Base-by-base conservation (phyloP, 2,113 vertebrate genomes). In the Corydoras sp. region DNA sequence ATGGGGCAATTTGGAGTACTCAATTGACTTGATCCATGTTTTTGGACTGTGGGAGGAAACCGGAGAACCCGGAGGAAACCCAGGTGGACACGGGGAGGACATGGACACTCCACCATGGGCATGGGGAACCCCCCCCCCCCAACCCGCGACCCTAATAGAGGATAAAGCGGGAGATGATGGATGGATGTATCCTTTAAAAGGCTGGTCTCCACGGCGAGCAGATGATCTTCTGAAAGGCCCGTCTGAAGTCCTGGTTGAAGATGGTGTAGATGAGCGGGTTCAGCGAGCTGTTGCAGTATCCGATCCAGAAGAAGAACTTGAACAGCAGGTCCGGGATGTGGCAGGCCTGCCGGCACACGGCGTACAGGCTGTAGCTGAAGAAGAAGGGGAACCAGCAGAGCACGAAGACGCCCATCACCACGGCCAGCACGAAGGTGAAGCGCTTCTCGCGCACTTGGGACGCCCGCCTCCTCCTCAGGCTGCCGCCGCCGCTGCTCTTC, bases 351-450 rank as follows among this genome's bases (percentile, higher is more conserved):
- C 91, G 87, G 29, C 94, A 96, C 58, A 96, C 81, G 0, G 93
- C 93, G 0, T 88, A 75, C 32, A 96, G 87, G 59, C 93, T 93
- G 74, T 96, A 95, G 56, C 90, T 90, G 75, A 96, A 91, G 84
- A 96, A 96, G 79, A 96, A 96, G 0, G 94, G 94, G 82, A 96
- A 96, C 94, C 94, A 96, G 82, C 94, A 96, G 71, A 95, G 75
- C 8, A 96, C 89, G 0, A 96, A 96, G 10, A 90, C 94, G 0
- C 94, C 94, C 0, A 96, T 95, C 63, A 96, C 94, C 10, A 96
- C 94, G 0, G 94, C 92, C 65, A 96, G 58, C 18, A 96, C 93
- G 0, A 95, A 92, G 62, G 94, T 96, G 80, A 96, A 95, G 2
- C 93, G 87, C 68, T 92, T 95, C 83, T 96, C 94, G 7, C 93